Percentiles rank a stretch among this genome's conserved stretches.
Conservation (phyloP, 2,113 vertebrate species). For the Orcinus orca region DNA sequence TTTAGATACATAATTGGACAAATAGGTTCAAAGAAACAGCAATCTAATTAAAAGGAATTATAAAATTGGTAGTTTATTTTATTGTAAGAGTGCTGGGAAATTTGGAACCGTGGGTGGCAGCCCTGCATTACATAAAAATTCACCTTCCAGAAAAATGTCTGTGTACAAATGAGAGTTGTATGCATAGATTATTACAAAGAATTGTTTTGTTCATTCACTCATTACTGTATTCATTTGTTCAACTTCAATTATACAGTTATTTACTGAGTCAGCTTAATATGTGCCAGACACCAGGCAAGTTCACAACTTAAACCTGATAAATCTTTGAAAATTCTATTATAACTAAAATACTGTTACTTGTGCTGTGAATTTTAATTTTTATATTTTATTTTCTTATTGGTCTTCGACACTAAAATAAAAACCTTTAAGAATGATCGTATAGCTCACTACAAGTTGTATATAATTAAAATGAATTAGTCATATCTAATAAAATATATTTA, state of each 20-base stretch:
- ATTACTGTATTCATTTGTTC: background rate
- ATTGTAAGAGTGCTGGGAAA: background rate
- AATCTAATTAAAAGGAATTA: background rate
- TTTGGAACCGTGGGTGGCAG: background rate
- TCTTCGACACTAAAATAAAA: background rate
- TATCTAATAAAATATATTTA: background rate
- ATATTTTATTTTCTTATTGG: background rate
- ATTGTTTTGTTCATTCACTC: background rate
- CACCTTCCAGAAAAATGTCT: background rate
- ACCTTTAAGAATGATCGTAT: background rate
- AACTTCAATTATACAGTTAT: background rate
- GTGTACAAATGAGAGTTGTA: background rate
- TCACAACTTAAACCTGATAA: background rate
- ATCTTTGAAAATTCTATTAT: background rate
- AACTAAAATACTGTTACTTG: background rate
- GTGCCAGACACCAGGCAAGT: background rate
- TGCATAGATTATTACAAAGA: background rate
- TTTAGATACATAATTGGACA: background rate
- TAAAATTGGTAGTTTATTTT: background rate
- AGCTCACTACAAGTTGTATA: background rate
- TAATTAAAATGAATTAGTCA: background rate
- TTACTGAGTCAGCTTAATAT: background rate
- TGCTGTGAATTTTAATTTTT: background rate
- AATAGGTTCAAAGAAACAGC: background rate
- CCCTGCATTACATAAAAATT: background rate